A percentile compares a stretch with the other conserved stretches of the same genome.
phyloP scores from a whole-genome alignment of 2,113 vertebrate genomes.

The Barbus barbus region DNA sequence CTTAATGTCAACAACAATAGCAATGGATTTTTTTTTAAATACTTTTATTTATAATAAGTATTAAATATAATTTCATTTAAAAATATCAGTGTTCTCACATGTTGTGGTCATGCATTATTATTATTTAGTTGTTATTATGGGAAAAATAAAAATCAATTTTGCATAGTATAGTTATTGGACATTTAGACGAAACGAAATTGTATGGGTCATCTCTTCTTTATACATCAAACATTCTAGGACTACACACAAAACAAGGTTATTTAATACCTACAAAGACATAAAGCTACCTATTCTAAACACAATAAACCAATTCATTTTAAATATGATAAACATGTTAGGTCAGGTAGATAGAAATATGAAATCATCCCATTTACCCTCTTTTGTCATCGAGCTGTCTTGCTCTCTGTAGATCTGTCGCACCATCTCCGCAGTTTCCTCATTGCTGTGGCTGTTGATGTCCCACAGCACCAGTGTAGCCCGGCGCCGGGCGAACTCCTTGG shows the following conservation, averaged over 20 bases:
- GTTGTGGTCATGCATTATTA: no score
- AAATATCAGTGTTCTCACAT: no score
- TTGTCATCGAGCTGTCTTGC: slow-evolving; percentile 75
- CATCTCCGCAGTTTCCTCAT: slow-evolving; percentile 96
- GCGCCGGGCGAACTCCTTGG: slow-evolving; percentile 93
- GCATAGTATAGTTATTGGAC: no score
- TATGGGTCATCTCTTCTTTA: no score
- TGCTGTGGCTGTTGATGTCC: slow-evolving; percentile 97
- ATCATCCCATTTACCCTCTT: slow-evolving; percentile 72
- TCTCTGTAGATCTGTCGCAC: slow-evolving; percentile 95
- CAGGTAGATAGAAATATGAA: neutral
- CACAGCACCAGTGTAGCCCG: slow-evolving; percentile 92
- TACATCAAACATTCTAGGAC: neutral
- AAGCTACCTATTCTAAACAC: neutral
- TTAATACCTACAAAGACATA: neutral
- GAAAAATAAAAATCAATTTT: no score
- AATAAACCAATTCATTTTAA: no score
- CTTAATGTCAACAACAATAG: neutral
- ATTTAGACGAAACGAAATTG: neutral
- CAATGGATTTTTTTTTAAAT: no score
- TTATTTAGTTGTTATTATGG: no score
- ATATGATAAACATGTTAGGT: neutral
- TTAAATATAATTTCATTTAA: no score
- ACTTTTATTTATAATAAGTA: no score
- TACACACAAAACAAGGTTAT: neutral